A percentile compares a stretch with the other conserved stretches of the same genome.
Conservation (phyloP, 2,888 invertebrate species). For the Blastobasis lacticolella region DNA sequence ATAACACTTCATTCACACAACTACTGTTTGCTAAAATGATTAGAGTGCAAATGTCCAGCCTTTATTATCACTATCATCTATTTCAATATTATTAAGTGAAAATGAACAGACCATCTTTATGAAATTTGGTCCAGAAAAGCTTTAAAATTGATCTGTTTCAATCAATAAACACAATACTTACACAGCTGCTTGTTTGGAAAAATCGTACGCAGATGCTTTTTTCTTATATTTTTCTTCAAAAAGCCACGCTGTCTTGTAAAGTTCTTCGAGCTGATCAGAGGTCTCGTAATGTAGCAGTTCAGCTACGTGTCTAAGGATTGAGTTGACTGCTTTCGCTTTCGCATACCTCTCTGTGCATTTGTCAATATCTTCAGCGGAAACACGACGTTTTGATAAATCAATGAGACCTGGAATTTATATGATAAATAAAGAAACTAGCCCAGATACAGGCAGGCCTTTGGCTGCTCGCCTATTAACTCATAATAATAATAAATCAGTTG, state of each 20-base stretch:
- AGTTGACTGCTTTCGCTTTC: conserved; percentile 98
- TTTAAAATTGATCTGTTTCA: too few species aligned
- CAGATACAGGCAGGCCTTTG: too few species aligned
- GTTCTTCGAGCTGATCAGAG: conserved; percentile 94
- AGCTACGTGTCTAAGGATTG: conserved; percentile 97
- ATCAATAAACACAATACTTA: conserved; percentile 61
- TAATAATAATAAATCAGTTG: too few species aligned
- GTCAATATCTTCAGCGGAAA: conserved; percentile 97
- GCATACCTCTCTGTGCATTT: conserved; percentile 99
- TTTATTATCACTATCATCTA: too few species aligned
- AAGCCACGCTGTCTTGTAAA: conserved; percentile 98
- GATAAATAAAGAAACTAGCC: too few species aligned
- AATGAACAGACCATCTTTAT: too few species aligned
- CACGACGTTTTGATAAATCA: conserved; percentile 98
- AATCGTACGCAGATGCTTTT: conserved; percentile 97
- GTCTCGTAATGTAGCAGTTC: conserved; percentile 93
- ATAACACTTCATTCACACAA: too few species aligned
- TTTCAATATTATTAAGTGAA: too few species aligned
- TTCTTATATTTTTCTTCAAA: conserved; percentile 98
- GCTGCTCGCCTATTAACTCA: too few species aligned
- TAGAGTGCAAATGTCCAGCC: too few species aligned
- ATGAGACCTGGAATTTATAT: conserved; percentile 85
- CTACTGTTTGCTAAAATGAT: too few species aligned
- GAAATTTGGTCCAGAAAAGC: too few species aligned
- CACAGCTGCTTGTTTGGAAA: conserved; percentile 98